Evolutionary conservation across 2,888 invertebrate species (phyloP), one percentile per base, ranked within the genome.

Genomic region (Odontocolon sp.): DNA sequence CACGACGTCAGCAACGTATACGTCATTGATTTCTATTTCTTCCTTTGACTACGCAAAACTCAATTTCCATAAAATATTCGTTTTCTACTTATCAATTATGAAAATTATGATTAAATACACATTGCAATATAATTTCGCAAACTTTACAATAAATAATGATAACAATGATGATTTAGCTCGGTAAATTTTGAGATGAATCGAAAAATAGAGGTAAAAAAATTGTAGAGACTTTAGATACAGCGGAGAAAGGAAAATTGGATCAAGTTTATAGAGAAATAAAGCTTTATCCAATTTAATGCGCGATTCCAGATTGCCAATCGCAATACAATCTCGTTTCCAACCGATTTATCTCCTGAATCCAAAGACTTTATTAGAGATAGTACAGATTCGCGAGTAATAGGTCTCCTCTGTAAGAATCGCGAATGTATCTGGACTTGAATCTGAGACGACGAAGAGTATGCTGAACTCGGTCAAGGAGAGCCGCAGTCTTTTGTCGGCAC

Each of bases 381-480:
- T 64, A 33, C n/a, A n/a, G 56, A 70, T 42, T 57, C 31, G 63
- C 28, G 28, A 36, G 36, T 64, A 47, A 38, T 56, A 47, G 45
- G 14, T 63, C 16, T 66, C n/a, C 40, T 23, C 31, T 23, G 40
- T 42, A 40, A 63, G 56, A 64, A 36, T 45, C 42, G n/a, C 33
- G 57, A 75, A 26, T 59, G 42, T 36, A 57, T 26, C 57, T n/a
- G 26, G 33, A 26, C 36, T 50, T 67, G 59, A 42, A 45, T 47
- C 33, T 23, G 36, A 74, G 54, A 23, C 66, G 33, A 59, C 66
- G 18, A 52, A 42, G 47, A 52, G 47, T 21, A 26, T 33, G 26
- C 23, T 42, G 66, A 76, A 76, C 66, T 66, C 70, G 75, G 75
- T 76, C 75, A 76, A 76, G 75, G 75, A 76, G 75, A 76, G 70